phyloP scores from a whole-genome alignment of 2,113 vertebrate genomes.

The Mystacornis crossleyi region DNA sequence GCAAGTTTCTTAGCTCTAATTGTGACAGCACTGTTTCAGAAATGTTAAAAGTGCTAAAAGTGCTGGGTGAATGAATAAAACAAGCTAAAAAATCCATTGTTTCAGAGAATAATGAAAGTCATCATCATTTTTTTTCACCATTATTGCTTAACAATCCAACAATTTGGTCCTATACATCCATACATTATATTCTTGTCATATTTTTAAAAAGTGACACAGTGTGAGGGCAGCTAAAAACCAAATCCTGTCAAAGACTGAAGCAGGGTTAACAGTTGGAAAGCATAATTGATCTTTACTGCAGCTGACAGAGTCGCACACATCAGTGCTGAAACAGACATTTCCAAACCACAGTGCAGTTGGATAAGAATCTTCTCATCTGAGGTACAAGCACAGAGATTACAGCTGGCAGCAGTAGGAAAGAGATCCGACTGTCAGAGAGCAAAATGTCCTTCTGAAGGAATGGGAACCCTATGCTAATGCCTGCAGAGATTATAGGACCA shows the following conservation, averaged over 20 bases:
- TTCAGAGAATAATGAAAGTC: background rate
- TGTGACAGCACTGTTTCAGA: background rate
- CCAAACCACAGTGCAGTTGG: background rate
- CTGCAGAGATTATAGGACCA: background rate
- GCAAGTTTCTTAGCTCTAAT: background rate
- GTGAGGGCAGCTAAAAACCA: background rate
- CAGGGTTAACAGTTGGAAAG: background rate
- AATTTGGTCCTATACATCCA: background rate
- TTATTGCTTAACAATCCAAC: background rate
- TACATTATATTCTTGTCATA: background rate
- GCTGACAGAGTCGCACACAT: background rate
- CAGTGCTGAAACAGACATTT: background rate
- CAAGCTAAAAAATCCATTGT: background rate
- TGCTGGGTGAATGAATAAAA: background rate
- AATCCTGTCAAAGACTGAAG: background rate
- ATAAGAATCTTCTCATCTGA: slow-evolving; percentile 30
- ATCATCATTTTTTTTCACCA: background rate
- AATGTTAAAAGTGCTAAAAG: background rate
- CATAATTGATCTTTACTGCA: background rate
- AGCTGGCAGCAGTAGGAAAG: background rate
- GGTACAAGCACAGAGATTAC: background rate
- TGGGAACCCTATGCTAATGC: background rate
- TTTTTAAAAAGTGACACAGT: background rate
- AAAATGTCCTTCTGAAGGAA: background rate
- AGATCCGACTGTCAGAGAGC: background rate